phyloP scores from a whole-genome alignment of 2,797 vertebrate genomes.

The Siniperca obscura region DNA sequence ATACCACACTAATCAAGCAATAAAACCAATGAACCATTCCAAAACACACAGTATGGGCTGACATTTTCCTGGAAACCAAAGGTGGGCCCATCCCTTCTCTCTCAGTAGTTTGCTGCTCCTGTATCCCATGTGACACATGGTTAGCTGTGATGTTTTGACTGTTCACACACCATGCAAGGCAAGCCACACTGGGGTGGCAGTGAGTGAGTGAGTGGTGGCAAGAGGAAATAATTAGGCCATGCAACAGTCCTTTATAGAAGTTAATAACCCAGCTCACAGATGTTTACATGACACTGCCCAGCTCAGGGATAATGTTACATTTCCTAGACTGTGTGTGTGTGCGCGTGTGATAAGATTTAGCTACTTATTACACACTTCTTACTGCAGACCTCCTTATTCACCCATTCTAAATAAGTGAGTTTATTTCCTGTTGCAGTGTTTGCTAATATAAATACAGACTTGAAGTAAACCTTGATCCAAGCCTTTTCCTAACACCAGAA shows the following conservation, averaged over 20 bases:
- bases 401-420: background rate
- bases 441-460: background rate
- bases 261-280: conserved; percentile 57
- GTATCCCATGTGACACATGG: conserved; percentile 30
- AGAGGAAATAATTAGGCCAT: conserved; percentile 66
- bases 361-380: background rate
- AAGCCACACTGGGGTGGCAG: conserved; percentile 52
- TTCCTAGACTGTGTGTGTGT: conserved; percentile 5
- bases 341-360: conserved; percentile 1
- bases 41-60: conserved; percentile 29
- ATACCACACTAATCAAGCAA: conserved; percentile 33
- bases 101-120: conserved; percentile 24
- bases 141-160: conserved; percentile 44
- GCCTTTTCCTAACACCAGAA: background rate
- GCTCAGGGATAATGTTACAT: conserved; percentile 31
- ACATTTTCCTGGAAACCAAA: conserved; percentile 44
- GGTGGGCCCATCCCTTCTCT: conserved; percentile 40
- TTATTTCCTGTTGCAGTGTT: background rate
- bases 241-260: conserved; percentile 54
- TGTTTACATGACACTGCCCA: conserved; percentile 54
- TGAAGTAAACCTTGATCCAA: background rate
- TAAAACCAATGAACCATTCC: conserved; percentile 23
- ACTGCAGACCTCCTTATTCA: background rate
- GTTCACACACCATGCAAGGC: conserved; percentile 11
- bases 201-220: conserved; percentile 23